Evolutionary conservation across 37 sponge, comb jelly and placozoan genomes (phyloP).

Genomic region (Chondrilla cf. caribensis): DNA sequence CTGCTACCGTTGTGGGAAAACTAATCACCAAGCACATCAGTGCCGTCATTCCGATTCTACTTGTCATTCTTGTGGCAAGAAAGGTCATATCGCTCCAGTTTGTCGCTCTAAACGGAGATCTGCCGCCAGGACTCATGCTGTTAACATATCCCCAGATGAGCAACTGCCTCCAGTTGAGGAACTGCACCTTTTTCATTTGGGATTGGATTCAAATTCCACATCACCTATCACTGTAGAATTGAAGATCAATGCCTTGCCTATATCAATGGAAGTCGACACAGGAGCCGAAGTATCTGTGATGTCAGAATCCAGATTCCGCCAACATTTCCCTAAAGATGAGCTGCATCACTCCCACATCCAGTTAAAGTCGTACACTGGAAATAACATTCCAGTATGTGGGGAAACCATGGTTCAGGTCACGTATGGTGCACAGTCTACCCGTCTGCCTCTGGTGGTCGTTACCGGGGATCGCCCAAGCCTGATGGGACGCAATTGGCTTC

Average conservation of each 20-base stretch:
- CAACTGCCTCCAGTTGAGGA: too few relatives aligned
- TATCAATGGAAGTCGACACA: not conserved
- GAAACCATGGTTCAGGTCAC: not conserved
- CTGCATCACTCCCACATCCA: not conserved
- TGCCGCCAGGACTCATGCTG: too few relatives aligned
- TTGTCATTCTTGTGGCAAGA: not conserved
- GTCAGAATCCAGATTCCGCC: not conserved
- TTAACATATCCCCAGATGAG: too few relatives aligned
- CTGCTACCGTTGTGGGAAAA: not conserved
- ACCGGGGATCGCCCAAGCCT: not conserved
- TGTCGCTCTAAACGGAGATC: not conserved
- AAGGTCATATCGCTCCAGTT: not conserved
- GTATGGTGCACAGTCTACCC: not conserved
- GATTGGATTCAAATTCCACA: not conserved
- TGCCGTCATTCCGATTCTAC: not conserved
- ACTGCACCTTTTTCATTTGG: too few relatives aligned
- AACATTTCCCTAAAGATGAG: not conserved
- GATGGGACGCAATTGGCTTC: not conserved
- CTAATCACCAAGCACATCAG: not conserved
- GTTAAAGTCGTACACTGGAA: not conserved
- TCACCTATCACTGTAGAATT: not conserved
- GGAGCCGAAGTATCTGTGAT: not conserved
- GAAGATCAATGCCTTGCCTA: not conserved
- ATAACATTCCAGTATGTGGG: not conserved
- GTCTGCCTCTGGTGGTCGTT: not conserved